phyloP scores from a whole-genome alignment of 2,113 vertebrate species.

The Gulo gulo region DNA sequence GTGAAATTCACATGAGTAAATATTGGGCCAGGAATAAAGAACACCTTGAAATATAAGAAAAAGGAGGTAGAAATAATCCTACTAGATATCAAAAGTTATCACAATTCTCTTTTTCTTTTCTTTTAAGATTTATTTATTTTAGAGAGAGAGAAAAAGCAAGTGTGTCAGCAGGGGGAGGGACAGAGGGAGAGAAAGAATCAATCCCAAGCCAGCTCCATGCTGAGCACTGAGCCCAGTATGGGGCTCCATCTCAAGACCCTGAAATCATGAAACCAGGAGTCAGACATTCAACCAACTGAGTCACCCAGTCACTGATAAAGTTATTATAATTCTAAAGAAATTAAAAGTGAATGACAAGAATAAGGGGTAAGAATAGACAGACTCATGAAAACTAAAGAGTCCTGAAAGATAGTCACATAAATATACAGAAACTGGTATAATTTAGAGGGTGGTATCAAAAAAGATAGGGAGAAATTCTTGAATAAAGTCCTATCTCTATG shows the following conservation, averaged over 20 bases:
- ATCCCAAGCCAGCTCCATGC: not conserved
- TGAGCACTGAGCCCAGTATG: not conserved
- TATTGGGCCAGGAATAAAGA: not conserved
- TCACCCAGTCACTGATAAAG: no score
- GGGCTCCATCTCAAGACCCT: no score
- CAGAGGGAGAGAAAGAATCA: not conserved
- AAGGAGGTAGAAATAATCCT: not conserved
- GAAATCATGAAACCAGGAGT: no score
- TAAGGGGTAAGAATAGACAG: not conserved
- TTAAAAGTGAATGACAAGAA: not conserved
- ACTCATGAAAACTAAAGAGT: not conserved
- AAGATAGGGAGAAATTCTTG: not conserved
- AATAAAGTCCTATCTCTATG: not conserved
- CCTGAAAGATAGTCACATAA: not conserved
- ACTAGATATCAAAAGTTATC: not conserved
- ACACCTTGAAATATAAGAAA: not conserved
- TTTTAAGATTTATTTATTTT: not conserved
- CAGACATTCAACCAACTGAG: no score
- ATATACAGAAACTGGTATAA: not conserved
- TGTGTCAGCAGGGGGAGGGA: not conserved
- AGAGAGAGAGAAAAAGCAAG: not conserved
- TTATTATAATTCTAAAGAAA: not conserved
- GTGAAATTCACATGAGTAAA: not conserved
- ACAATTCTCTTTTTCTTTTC: not conserved
- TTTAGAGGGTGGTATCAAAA: not conserved